A percentile compares a stretch with the other conserved stretches of the same genome.
phyloP scores from a whole-genome alignment of 2,888 invertebrate genomes.

The Stratiomys singularior region DNA sequence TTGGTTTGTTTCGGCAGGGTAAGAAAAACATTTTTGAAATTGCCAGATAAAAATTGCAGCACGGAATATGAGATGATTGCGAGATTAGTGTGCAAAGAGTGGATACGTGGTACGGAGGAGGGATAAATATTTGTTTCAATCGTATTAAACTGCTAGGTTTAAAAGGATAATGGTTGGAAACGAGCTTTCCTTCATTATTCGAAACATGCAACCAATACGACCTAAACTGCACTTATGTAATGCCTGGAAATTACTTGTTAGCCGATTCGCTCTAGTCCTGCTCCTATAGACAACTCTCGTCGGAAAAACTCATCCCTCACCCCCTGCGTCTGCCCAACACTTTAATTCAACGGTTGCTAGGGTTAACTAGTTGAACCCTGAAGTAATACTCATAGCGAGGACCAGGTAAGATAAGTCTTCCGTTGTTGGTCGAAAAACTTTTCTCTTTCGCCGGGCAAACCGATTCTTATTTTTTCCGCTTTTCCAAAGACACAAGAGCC shows the following conservation, averaged over 20 bases:
- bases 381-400: constrained; percentile 12
- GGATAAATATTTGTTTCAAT: neutral
- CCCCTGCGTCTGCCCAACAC: too few relatives aligned
- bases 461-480: constrained; percentile 12
- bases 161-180: too few relatives aligned
- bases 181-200: too few relatives aligned
- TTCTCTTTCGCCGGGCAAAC: constrained; percentile 5
- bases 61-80: constrained; percentile 22
- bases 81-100: neutral
- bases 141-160: too few relatives aligned
- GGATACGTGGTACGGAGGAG: neutral
- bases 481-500: constrained; percentile 12
- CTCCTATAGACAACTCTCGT: too few relatives aligned
- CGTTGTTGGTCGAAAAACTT: constrained; percentile 20
- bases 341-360: neutral
- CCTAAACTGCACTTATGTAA: too few relatives aligned
- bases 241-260: too few relatives aligned
- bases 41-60: constrained; percentile 31
- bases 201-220: too few relatives aligned
- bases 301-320: too few relatives aligned
- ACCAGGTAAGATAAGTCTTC: constrained; percentile 2
- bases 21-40: constrained; percentile 16
- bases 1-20: neutral
- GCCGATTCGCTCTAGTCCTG: too few relatives aligned
- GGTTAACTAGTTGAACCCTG: neutral